Evolutionary conservation across 2,888 invertebrate genomes (phyloP), one percentile per base, ranked within the genome.

Genomic region (Hyposoter dolosus): DNA sequence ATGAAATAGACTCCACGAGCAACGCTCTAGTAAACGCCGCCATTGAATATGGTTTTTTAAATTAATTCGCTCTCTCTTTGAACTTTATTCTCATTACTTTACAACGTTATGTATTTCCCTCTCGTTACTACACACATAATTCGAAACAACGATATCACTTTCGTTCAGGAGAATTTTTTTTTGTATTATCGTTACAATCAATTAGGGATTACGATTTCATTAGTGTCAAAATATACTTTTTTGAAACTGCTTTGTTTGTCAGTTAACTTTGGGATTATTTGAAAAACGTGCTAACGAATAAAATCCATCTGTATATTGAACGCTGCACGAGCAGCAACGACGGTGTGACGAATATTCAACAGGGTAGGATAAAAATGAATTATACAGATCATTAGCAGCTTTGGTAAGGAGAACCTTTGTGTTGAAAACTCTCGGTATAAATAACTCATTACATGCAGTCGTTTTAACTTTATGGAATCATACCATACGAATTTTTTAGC

Each of bases 41-140:
- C 90, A 91, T 92, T 91, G 90, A 90, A 92, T 91, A 91, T 90
- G 92, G 92, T 92, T 92, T 92, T 89, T 87, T 89, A 90, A 93
- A 91, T 92, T 93, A 91, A 90, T 88, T 81, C 83, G 88, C 50
- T 60, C 56, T 28, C 28, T 28, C 28, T 60, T 28, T 60, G 60
- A 60, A 19, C 45, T 17, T 9, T 69, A 23, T 28, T 17, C 1
- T 47, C 15, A 43, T 60, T 60, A 28, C 28, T 28, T 15, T 28
- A 60, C 15, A 28, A 28, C 28, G 15, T 60, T 28, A 60, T 60
- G 15, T 28, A 15, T 4, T 60, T 28, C 5, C 15, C 0, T 23
- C 1, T 60, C 28, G 60, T 28, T 28, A 28, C 23, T 60, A 6
- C 6, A 4, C 15, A 15, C 5, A 60, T 15, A 4, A 60, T 19